These are phyloP conservation scores for Gymnorhina tibicen DNA, from an alignment of 2,113 vertebrate species.

Conservation along the genomic window DNA sequence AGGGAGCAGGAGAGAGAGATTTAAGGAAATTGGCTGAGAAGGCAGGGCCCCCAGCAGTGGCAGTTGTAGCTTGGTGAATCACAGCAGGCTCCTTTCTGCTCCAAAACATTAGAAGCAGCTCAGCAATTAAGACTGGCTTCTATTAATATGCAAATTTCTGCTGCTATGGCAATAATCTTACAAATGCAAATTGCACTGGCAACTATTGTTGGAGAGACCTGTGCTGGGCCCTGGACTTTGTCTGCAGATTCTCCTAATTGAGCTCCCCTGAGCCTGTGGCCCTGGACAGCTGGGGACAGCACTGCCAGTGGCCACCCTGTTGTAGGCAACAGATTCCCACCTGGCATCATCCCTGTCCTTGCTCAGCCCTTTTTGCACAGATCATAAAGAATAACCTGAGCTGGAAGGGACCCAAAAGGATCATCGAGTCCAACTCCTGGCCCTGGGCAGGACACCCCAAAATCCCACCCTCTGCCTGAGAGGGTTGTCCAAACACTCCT, in stretches of 20 bases:
- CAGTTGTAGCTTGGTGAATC: background rate
- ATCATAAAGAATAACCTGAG: background rate
- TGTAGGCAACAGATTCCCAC: background rate
- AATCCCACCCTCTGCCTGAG: background rate
- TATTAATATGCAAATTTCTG: conserved; percentile 35
- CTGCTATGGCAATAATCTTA: conserved; percentile 5
- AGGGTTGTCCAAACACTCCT: rapidly evolving
- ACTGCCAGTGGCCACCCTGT: background rate
- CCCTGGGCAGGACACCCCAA: background rate
- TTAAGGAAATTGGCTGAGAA: background rate
- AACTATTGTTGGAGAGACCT: background rate
- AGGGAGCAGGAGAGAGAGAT: background rate
- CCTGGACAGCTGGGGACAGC: background rate
- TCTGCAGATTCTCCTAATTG: background rate
- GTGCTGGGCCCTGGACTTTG: background rate
- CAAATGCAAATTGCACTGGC: background rate
- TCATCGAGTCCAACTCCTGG: background rate
- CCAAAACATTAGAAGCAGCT: background rate
- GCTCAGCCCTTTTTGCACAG: background rate
- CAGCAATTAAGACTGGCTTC: conserved; percentile 20
- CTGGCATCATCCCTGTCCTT: background rate
- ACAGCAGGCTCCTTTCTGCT: background rate
- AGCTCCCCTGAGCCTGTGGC: background rate
- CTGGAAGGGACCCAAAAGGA: background rate
- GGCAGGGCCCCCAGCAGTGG: background rate